A percentile compares a stretch with the other conserved stretches of the same genome.
Evolutionary conservation across 2,797 vertebrate genomes (phyloP).

Genomic region (Rhinella marina): DNA sequence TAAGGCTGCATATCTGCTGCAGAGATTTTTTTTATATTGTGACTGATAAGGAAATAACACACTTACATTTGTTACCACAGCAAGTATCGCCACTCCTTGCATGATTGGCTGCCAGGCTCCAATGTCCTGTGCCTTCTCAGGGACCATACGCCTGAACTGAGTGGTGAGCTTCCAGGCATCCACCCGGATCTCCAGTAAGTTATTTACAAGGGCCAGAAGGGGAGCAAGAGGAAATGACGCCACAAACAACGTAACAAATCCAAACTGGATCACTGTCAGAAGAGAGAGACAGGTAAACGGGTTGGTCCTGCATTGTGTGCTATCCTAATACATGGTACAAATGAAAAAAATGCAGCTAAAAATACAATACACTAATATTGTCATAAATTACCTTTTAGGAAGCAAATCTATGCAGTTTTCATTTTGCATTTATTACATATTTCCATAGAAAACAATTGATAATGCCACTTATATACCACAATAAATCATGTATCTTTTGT

Average conservation of each 20-base stretch:
- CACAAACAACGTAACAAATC: conserved; percentile 94
- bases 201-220: conserved; percentile 90
- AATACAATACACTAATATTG: not conserved
- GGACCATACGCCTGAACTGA: conserved; percentile 85
- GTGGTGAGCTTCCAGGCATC: conserved; percentile 94
- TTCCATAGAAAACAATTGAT: too few relatives aligned
- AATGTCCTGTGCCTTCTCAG: conserved; percentile 89
- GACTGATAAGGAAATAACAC: not conserved
- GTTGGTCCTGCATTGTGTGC: not conserved
- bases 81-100: conserved; percentile 88
- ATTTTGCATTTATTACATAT: too few relatives aligned
- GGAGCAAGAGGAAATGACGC: conserved; percentile 94
- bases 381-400: not conserved
- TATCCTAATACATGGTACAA: not conserved
- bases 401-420: not conserved
- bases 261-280: conserved; percentile 91
- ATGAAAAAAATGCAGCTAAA: not conserved
- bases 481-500: too few relatives aligned
- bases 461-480: too few relatives aligned
- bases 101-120: conserved; percentile 95
- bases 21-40: not conserved
- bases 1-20: not conserved
- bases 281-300: conserved; percentile 33
- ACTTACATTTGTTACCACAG: conserved; percentile 90
- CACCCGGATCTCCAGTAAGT: conserved; percentile 89